A percentile compares a stretch with the other conserved stretches of the same genome.
These are phyloP conservation scores for Parapristionchus giblindavisi DNA, from an alignment of 2,888 invertebrate genomes.

Conservation along the genomic window DNA sequence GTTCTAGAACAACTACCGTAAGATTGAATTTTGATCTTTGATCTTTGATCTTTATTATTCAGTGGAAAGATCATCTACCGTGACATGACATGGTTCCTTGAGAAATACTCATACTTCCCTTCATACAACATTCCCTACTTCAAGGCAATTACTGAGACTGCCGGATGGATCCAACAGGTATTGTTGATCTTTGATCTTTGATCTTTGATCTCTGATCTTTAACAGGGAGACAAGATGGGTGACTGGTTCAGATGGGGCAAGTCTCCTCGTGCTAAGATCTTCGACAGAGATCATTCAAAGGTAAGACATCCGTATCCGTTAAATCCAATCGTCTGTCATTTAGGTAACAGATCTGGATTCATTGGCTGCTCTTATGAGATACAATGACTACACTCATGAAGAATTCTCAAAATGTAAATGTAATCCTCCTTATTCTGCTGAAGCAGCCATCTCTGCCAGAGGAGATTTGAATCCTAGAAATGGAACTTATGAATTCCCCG, in stretches of 20 bases:
- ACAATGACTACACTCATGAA: constrained; percentile 80
- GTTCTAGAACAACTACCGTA: constrained; percentile 81
- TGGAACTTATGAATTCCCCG: constrained; percentile 79
- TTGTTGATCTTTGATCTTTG: background rate
- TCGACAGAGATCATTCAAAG: constrained; percentile 74
- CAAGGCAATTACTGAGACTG: constrained; percentile 76
- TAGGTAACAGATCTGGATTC: constrained; percentile 70
- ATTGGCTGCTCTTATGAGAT: constrained; percentile 70
- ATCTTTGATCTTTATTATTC: constrained; percentile 39
- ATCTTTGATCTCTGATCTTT: background rate
- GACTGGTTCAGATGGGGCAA: constrained; percentile 78
- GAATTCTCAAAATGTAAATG: constrained; percentile 79
- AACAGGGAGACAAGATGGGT: constrained; percentile 72
- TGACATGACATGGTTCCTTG: constrained; percentile 65
- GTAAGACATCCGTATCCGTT: constrained; percentile 68
- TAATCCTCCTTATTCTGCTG: constrained; percentile 77
- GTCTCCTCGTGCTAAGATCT: constrained; percentile 70
- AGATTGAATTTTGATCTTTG: constrained; percentile 52
- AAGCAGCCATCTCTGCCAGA: constrained; percentile 78
- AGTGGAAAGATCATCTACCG: constrained; percentile 62
- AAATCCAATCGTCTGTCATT: background rate
- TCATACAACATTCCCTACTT: constrained; percentile 80
- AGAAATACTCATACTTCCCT: constrained; percentile 78
- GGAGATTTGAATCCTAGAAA: constrained; percentile 79
- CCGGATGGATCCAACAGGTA: constrained; percentile 76